Percentiles rank a stretch among this genome's conserved stretches.
phyloP scores from a whole-genome alignment of 2,113 vertebrate species.

The Engystomops pustulosus region DNA sequence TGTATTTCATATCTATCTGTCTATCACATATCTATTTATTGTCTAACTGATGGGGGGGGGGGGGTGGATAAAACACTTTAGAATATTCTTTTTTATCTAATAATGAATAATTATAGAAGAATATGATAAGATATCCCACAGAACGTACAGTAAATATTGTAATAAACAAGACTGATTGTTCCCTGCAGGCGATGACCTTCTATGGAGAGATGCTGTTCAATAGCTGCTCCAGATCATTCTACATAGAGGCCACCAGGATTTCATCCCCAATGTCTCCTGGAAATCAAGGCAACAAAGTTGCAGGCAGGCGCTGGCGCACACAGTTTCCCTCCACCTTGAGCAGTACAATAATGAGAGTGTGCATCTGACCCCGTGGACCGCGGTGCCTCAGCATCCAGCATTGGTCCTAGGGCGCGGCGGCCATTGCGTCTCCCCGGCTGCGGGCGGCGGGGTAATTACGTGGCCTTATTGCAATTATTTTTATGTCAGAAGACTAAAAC shows the following conservation, averaged over 20 bases:
- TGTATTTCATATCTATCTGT: too few species aligned
- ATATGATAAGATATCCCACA: too few species aligned
- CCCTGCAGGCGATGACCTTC: too few species aligned
- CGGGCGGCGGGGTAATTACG: constrained; percentile 30
- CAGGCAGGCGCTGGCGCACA: not conserved
- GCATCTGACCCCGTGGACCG: not conserved
- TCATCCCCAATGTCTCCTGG: not conserved
- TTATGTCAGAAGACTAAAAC: constrained; percentile 21
- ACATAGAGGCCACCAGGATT: not conserved
- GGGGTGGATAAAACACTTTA: too few species aligned
- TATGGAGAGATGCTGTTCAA: too few species aligned
- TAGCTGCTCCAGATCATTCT: too few species aligned
- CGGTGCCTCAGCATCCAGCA: not conserved
- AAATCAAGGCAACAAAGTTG: not conserved
- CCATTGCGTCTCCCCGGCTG: not conserved
- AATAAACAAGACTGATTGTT: too few species aligned
- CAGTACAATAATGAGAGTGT: constrained; percentile 14
- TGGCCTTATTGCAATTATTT: constrained; percentile 54
- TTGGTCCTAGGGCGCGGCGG: not conserved
- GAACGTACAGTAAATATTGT: too few species aligned
- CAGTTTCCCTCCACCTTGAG: not conserved
- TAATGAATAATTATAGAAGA: too few species aligned
- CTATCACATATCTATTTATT: too few species aligned
- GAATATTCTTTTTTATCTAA: too few species aligned
- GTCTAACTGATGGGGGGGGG: too few species aligned